Evolutionary conservation across 2,888 invertebrate genomes (phyloP), one percentile per base, ranked within the genome.

Genomic region (Tenthredo livida): DNA sequence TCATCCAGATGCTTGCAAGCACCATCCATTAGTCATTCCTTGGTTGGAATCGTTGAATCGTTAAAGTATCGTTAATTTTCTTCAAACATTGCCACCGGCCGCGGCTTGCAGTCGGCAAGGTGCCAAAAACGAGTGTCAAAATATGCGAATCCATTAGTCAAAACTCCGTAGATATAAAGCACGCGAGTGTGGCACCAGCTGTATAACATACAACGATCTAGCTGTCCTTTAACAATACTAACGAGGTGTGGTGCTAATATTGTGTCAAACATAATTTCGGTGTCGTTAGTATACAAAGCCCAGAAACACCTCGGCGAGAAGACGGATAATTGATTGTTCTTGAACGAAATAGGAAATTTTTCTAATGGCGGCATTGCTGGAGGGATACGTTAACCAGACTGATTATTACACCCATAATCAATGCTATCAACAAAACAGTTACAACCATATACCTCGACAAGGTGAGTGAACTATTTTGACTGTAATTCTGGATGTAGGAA

Each of bases 11-110:
- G 83, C 65, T 83, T 29, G 83, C n/a, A 25, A 58, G 67, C 70
- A 67, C 50, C 43, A 70, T 83, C 40, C 83, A 83, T 83, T 83
- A 61, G 83, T 83, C 83, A 83, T 83, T 47, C 50, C 70, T 21
- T 12, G 47, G 83, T 47, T 40, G n/a, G 47, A 47, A 65, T 43
- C 12, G 83, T 65, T 33, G 83, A 43, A 70, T 83, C 83, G 83
- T 83, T 83, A 83, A 83, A 83, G 29, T 83, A 83, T 83, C 83
- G 67, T 83, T 83, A 83, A 83, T 83, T 67, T 83, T 67, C 70
- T 61, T 77, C 77, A 77, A 54, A 77, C 29, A 54, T 77, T 77
- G 25, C 61, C 58, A 58, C 80, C 83, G 83, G 54, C 21, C 21
- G 43, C 21, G 43, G 43, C 43, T 73, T 43, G 83, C 40, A 40